Conservation (phyloP, 2,113 vertebrate genomes). For the Reinhardtius hippoglossoides region DNA sequence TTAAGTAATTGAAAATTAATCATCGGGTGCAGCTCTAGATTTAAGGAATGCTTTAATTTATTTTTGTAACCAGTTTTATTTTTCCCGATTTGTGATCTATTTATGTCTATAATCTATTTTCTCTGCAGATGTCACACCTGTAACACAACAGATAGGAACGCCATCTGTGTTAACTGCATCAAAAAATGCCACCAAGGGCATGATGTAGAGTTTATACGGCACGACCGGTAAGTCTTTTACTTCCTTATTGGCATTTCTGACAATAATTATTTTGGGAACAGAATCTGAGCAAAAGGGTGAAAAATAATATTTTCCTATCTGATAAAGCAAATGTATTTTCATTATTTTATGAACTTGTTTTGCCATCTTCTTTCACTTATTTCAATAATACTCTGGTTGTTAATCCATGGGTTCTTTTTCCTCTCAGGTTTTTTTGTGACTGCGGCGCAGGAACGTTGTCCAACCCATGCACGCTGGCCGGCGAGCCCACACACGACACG, state of each 20-base stretch:
- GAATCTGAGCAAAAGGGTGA: no score
- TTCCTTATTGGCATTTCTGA: no score
- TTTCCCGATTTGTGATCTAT: not conserved
- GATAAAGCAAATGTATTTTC: no score
- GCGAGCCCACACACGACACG: conserved; percentile 99
- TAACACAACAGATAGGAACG: conserved; percentile 98
- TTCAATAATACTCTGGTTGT: not conserved
- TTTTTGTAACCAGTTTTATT: not conserved
- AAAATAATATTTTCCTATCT: no score
- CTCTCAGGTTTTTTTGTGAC: conserved; percentile 97
- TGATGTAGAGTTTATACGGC: conserved; percentile 99
- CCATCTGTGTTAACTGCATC: conserved; percentile 99
- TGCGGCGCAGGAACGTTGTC: conserved; percentile 99
- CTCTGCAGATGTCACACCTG: conserved; percentile 95
- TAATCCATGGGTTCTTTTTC: not conserved
- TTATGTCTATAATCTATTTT: not conserved
- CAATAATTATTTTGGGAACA: no score
- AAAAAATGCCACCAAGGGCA: conserved; percentile 99
- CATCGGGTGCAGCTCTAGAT: no score
- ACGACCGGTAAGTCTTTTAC: conserved; percentile 90
- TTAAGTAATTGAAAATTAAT: no score
- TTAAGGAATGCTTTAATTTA: no score
- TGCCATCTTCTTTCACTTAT: not conserved
- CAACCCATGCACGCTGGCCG: conserved; percentile 98
- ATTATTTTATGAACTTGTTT: not conserved